Evolutionary conservation across 2,797 vertebrate genomes (phyloP).

Genomic region (Pelochelys cantorii): DNA sequence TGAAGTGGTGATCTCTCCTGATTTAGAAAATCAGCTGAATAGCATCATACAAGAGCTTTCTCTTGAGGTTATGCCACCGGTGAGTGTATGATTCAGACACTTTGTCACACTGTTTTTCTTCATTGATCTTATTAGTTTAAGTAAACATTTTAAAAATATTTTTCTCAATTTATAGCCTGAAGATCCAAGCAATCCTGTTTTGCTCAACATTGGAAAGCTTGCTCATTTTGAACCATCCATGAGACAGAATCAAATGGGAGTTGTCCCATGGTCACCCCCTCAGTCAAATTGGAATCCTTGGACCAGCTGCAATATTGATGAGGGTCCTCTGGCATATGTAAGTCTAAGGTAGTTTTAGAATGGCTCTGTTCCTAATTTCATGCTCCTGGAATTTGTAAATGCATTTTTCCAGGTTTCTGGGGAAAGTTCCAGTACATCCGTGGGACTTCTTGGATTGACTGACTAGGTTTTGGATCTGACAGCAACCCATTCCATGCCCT

Average conservation of each 20-base stretch:
- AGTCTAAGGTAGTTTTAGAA: constrained; percentile 63
- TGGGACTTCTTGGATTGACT: constrained; percentile 12
- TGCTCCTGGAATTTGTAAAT: constrained; percentile 3
- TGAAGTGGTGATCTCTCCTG: constrained; percentile 84
- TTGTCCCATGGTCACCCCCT: constrained; percentile 97
- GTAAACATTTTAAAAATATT: neutral
- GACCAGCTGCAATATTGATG: constrained; percentile 98
- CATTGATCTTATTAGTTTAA: neutral
- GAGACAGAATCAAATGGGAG: constrained; percentile 86
- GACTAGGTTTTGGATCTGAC: neutral
- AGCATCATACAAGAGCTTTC: constrained; percentile 84
- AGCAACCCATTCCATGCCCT: neutral
- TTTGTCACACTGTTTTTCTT: neutral
- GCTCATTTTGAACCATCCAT: constrained; percentile 93
- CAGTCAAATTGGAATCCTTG: constrained; percentile 99
- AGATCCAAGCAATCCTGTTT: constrained; percentile 83
- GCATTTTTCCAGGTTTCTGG: neutral
- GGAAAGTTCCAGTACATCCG: neutral
- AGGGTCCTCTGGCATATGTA: constrained; percentile 91
- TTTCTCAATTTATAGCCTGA: constrained; percentile 78
- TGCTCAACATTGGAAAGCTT: constrained; percentile 90
- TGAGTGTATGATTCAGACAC: constrained; percentile 64
- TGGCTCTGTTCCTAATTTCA: neutral
- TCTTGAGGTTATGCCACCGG: constrained; percentile 82
- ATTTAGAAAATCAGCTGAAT: constrained; percentile 86